These are phyloP conservation scores for Formica exsecta DNA, from an alignment of 1,140 invertebrate genomes.

Conservation along the genomic window DNA sequence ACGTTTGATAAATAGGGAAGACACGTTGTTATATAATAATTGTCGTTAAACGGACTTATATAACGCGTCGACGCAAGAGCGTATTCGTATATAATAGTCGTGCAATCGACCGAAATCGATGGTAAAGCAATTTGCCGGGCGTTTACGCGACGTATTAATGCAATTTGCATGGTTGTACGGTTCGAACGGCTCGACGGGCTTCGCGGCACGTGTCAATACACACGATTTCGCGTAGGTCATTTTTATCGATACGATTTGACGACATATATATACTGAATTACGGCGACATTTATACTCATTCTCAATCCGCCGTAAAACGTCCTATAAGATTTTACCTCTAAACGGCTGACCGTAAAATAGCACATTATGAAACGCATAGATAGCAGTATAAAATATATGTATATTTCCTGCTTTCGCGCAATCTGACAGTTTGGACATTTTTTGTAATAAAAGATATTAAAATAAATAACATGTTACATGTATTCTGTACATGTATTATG, in stretches of 20 bases:
- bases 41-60: background rate
- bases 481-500: background rate
- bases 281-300: constrained; percentile 40
- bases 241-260: constrained; percentile 64
- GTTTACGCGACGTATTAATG: constrained; percentile 80
- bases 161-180: constrained; percentile 77
- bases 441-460: too few relatives aligned
- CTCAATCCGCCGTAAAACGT: background rate
- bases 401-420: background rate
- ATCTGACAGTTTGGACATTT: background rate
- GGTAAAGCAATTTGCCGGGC: constrained; percentile 79
- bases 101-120: constrained; percentile 76
- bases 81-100: constrained; percentile 64
- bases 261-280: background rate
- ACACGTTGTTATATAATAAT: constrained; percentile 23
- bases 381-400: background rate
- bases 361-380: background rate
- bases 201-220: constrained; percentile 63
- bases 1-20: background rate
- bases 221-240: constrained; percentile 65
- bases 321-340: constrained; percentile 20
- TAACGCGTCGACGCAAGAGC: constrained; percentile 51
- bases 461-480: too few relatives aligned
- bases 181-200: constrained; percentile 44
- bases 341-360: constrained; percentile 12